phyloP scores from a whole-genome alignment of 1,140 invertebrate species.

The Heterodera schachtii region DNA sequence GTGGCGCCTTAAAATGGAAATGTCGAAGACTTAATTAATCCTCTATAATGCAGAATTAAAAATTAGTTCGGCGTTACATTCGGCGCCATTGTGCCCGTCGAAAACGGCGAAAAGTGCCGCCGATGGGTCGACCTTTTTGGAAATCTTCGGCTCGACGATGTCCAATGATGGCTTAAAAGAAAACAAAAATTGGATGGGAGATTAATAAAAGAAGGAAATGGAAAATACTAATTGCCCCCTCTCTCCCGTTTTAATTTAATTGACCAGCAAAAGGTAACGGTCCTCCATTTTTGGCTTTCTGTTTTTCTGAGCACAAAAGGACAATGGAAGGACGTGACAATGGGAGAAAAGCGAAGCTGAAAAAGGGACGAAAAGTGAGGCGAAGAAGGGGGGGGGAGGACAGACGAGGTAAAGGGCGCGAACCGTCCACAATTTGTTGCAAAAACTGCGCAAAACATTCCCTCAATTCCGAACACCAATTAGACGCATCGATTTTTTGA shows the following conservation, averaged over 20 bases:
- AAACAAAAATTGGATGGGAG: neutral
- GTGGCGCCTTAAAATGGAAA: neutral
- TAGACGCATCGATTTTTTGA: neutral
- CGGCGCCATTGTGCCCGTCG: constrained; percentile 31
- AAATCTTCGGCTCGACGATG: constrained; percentile 1
- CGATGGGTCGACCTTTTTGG: neutral
- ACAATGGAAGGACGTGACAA: constrained; percentile 9
- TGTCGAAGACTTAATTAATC: too few species aligned
- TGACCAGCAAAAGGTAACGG: constrained; percentile 12
- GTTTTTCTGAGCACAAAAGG: constrained; percentile 27
- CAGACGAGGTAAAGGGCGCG: constrained; percentile 10
- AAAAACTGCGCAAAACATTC: constrained; percentile 21
- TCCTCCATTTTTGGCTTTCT: constrained; percentile 41
- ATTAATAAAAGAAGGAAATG: neutral
- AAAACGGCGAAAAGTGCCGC: constrained; percentile 35
- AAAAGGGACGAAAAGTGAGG: neutral
- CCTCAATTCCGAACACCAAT: constrained; percentile 11
- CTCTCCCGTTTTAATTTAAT: neutral
- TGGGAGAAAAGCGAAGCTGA: neutral
- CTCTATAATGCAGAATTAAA: neutral
- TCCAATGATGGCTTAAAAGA: constrained; percentile 23
- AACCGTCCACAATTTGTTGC: constrained; percentile 6
- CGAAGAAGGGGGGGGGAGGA: neutral
- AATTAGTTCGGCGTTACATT: neutral
- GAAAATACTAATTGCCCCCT: neutral